Evolutionary conservation across 2,888 invertebrate species (phyloP), one percentile per base, ranked within the genome.

Genomic region (Heteromurus nitidus): DNA sequence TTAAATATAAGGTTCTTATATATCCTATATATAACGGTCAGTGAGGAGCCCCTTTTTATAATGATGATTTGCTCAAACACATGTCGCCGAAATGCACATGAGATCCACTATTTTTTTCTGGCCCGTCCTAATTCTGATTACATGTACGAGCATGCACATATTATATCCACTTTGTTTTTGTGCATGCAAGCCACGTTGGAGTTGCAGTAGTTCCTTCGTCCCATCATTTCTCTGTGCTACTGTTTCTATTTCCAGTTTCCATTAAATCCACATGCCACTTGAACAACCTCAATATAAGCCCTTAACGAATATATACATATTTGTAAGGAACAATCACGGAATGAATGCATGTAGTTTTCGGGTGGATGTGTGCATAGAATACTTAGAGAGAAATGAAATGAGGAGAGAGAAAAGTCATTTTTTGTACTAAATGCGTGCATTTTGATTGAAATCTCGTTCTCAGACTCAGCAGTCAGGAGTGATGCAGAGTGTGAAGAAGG

Each of bases 401-500:
- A n/a, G n/a, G n/a, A n/a, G n/a, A n/a, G n/a, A n/a, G n/a, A n/a
- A n/a, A n/a, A n/a, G n/a, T n/a, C n/a, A n/a, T n/a, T n/a, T n/a
- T n/a, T n/a, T n/a, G n/a, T n/a, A n/a, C 62, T 36, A 62, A 65
- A 62, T 53, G 58, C 13, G 30, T 58, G 58, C 26, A 50, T 55
- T 53, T 62, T 55, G 31, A 55, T 30, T 67, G 50, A 65, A 75
- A 55, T 65, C 30, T 24, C 7, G 24, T 31, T 74, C 76, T 3
- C 65, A 86, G 86, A 85, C 42, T 47, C 79, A 80, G 53, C 84
- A 86, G 24, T 55, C 74, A 11, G 72, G 73, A 50, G 42, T 70
- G 18, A 70, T 84, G 30, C 80, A 82, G 28, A 79, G 42, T 62
- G 42, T 85, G 20, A 83, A 84, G 30, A 86, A 83, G 69, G 82